Conservation (phyloP, 2,113 vertebrate species). For the Sclerurus mexicanus region DNA sequence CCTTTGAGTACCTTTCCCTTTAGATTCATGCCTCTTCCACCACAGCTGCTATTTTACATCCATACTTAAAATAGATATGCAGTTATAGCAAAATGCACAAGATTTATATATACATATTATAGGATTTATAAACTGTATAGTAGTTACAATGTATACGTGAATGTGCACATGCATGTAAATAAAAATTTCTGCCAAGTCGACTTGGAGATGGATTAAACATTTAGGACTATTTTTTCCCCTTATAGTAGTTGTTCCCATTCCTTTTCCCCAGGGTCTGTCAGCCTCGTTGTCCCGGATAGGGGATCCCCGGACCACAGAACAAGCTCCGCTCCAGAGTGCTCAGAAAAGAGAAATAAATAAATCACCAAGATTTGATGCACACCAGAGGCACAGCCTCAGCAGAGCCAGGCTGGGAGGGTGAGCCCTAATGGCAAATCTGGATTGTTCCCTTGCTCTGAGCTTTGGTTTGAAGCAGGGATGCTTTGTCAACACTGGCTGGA, state of each 20-base stretch:
- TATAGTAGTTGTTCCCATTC: background rate
- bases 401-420: background rate
- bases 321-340: background rate
- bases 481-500: background rate
- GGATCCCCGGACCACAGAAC: background rate
- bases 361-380: background rate
- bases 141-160: background rate
- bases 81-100: background rate
- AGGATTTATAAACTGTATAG: background rate
- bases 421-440: background rate
- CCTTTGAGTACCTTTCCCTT: background rate
- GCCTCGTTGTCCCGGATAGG: background rate
- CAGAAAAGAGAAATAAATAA: slow-evolving; percentile 2
- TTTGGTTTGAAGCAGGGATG: background rate
- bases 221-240: background rate
- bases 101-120: background rate
- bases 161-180: background rate
- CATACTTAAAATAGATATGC: background rate
- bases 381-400: background rate
- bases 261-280: background rate
- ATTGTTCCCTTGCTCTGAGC: background rate
- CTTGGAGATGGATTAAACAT: background rate
- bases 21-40: background rate
- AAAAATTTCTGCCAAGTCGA: background rate
- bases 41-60: background rate